Percentiles rank a stretch among this genome's conserved stretches.
phyloP scores from a whole-genome alignment of 2,113 vertebrate species.

The Phalacrocorax aristotelis region DNA sequence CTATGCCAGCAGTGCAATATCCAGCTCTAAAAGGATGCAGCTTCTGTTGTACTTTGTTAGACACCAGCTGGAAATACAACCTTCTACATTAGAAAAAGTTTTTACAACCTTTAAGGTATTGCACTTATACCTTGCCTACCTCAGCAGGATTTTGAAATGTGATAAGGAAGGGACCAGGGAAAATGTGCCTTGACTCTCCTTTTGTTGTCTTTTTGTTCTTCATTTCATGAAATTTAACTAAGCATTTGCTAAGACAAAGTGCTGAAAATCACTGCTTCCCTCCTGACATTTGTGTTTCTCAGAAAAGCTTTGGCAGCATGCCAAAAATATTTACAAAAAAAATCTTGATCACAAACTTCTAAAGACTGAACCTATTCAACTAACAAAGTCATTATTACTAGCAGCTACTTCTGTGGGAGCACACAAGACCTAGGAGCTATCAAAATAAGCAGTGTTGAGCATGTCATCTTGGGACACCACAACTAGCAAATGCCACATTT shows the following conservation, averaged over 20 bases:
- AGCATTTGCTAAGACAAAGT: neutral
- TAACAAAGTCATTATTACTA: neutral
- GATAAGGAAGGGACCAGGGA: neutral
- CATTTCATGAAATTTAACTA: neutral
- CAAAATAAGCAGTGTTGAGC: neutral
- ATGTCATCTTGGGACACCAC: neutral
- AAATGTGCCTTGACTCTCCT: neutral
- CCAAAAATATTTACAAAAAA: neutral
- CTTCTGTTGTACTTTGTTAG: neutral
- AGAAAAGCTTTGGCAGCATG: neutral
- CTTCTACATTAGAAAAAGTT: neutral
- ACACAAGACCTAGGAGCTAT: neutral
- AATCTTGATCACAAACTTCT: neutral
- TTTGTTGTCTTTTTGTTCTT: neutral
- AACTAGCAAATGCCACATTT: neutral
- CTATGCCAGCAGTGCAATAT: neutral
- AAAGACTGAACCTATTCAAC: neutral
- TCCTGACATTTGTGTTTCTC: neutral
- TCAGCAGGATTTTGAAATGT: neutral
- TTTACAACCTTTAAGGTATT: neutral
- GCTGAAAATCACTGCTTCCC: neutral
- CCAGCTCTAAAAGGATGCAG: neutral
- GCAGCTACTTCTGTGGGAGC: neutral
- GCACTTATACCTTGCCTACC: neutral
- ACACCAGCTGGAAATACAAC: neutral